phyloP scores from a whole-genome alignment of 1,140 invertebrate species.

The Platorchestia sp. region DNA sequence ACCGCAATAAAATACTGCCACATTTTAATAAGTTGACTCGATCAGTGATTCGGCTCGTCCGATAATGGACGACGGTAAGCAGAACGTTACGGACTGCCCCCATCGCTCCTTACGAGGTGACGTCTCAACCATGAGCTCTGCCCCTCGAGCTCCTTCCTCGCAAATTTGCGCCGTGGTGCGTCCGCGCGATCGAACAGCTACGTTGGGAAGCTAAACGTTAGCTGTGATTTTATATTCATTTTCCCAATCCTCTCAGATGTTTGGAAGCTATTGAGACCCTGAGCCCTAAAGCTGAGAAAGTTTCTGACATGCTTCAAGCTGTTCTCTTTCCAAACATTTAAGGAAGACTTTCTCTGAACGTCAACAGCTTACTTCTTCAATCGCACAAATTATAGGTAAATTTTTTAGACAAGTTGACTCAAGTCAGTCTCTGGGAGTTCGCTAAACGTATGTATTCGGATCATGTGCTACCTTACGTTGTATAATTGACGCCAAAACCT shows the following conservation, averaged over 20 bases:
- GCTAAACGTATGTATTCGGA: neutral
- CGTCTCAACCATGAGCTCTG: too few relatives aligned
- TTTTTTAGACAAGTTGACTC: neutral
- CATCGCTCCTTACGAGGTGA: neutral
- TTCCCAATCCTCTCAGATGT: too few relatives aligned
- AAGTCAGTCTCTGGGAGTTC: neutral
- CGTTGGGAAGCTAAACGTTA: too few relatives aligned
- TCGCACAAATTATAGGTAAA: neutral
- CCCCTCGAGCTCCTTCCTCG: too few relatives aligned
- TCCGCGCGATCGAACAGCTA: too few relatives aligned
- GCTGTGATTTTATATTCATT: too few relatives aligned
- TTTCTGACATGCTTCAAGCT: neutral
- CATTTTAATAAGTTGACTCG: conserved; percentile 21
- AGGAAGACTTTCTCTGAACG: neutral
- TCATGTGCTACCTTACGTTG: too few relatives aligned
- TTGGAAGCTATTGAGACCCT: too few relatives aligned
- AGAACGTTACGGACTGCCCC: neutral
- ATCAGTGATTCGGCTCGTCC: neutral
- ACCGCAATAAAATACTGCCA: neutral
- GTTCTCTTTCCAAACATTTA: neutral
- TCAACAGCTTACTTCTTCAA: neutral
- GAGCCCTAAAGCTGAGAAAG: too few relatives aligned
- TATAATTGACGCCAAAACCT: neutral
- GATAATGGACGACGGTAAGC: neutral
- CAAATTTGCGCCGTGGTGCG: too few relatives aligned